Conservation (phyloP, 37 sponge, comb jelly and placozoan genomes). For the Ianthella basta region DNA sequence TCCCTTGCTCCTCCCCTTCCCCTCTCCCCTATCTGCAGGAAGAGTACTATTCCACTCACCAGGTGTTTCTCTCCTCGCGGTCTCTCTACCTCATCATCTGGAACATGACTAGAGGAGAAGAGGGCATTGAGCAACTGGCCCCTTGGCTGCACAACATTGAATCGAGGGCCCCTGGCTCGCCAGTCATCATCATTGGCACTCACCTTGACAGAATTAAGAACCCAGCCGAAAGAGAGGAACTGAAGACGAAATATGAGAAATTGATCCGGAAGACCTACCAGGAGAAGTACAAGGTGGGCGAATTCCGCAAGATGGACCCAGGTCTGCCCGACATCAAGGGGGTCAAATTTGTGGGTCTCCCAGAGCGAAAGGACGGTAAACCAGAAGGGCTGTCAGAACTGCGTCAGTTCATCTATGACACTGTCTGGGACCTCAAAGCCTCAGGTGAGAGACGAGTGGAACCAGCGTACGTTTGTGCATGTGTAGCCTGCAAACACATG, state of each 20-base stretch:
- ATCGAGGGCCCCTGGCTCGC: constrained; percentile 90
- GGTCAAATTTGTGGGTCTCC: constrained; percentile 76
- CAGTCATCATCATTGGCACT: constrained; percentile 90
- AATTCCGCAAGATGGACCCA: constrained; percentile 63
- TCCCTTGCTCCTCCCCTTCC: no score
- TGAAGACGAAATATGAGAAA: constrained; percentile 46
- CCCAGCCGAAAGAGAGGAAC: constrained; percentile 53
- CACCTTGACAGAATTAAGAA: constrained; percentile 73
- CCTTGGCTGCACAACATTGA: constrained; percentile 94
- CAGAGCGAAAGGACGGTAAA: constrained; percentile 26
- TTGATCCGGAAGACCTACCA: constrained; percentile 46
- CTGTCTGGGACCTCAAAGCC: constrained; percentile 66
- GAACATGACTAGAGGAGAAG: constrained; percentile 64
- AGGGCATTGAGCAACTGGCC: constrained; percentile 76
- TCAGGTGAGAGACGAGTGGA: background rate
- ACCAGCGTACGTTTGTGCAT: background rate
- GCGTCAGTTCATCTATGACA: constrained; percentile 74
- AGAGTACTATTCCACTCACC: constrained; percentile 96
- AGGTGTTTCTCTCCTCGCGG: constrained; percentile 87
- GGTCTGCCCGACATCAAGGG: constrained; percentile 82
- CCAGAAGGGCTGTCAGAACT: constrained; percentile 74
- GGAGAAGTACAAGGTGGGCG: constrained; percentile 52
- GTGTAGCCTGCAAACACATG: no score
- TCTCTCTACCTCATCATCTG: constrained; percentile 88
- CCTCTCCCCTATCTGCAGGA: constrained; percentile 41